phyloP scores from a whole-genome alignment of 2,113 vertebrate species.

The Callorhinus ursinus region DNA sequence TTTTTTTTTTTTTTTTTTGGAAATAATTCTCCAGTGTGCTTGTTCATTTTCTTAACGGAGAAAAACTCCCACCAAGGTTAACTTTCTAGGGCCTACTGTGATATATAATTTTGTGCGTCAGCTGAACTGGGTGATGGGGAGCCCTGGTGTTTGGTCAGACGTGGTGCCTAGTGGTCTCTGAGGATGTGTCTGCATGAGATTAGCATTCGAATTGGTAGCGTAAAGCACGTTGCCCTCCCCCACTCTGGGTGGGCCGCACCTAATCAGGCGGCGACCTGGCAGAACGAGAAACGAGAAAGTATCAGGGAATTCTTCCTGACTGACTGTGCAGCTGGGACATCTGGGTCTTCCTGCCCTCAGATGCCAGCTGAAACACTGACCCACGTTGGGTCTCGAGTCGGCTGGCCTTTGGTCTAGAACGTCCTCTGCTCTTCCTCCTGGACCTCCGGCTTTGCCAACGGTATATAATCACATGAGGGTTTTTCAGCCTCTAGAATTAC shows the following conservation, averaged over 20 bases:
- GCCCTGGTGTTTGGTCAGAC: not conserved
- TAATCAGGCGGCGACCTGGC: not conserved
- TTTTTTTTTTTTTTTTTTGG: no score
- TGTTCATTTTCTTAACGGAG: not conserved
- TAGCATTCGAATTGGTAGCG: no score
- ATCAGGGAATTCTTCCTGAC: not conserved
- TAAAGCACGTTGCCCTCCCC: no score
- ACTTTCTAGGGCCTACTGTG: not conserved
- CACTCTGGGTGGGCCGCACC: not conserved
- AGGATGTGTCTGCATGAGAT: not conserved
- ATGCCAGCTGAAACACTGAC: not conserved
- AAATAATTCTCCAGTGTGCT: not conserved
- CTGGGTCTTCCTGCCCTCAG: no score
- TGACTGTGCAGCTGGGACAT: no score
- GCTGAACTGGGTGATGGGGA: rapidly evolving
- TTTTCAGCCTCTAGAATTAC: not conserved
- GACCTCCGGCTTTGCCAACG: rapidly evolving
- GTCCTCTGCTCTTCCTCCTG: not conserved
- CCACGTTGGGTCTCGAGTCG: not conserved
- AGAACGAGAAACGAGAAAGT: not conserved
- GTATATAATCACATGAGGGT: not conserved
- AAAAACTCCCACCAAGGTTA: no score
- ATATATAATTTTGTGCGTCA: not conserved
- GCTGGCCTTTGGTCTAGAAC: not conserved
- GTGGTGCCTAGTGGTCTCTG: not conserved